These are phyloP conservation scores for Passerina amoena DNA, from an alignment of 2,113 vertebrate genomes.

Conservation along the genomic window DNA sequence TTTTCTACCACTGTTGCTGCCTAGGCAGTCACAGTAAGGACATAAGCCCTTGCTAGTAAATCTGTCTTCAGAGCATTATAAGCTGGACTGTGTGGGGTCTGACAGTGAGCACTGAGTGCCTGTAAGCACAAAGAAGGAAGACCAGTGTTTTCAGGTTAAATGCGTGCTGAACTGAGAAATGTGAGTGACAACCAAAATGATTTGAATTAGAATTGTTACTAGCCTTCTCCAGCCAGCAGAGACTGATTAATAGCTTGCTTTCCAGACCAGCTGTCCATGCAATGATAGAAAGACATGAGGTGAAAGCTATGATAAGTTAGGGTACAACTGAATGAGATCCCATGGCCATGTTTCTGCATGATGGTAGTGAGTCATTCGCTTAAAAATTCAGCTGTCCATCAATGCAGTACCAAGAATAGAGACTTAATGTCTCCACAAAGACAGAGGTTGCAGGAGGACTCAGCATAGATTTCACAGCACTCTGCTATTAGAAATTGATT, in stretches of 20 bases:
- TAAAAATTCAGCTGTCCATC: slow-evolving; percentile 55
- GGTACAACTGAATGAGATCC: slow-evolving; percentile 32
- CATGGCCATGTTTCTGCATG: slow-evolving; percentile 30
- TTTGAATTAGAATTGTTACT: slow-evolving; percentile 49
- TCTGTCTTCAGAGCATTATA: background rate
- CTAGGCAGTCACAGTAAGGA: background rate
- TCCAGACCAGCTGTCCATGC: slow-evolving; percentile 31
- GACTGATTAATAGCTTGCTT: slow-evolving; percentile 59
- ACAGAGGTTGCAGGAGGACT: background rate
- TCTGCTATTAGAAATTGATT: background rate
- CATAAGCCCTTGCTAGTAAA: background rate
- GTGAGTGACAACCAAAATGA: slow-evolving; percentile 5
- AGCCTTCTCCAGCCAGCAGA: slow-evolving; percentile 2
- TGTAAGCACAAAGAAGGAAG: background rate
- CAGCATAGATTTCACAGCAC: background rate
- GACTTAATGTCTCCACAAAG: background rate
- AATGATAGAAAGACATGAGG: background rate
- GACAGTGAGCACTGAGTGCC: background rate
- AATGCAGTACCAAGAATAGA: background rate
- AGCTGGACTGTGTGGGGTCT: background rate
- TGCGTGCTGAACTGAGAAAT: slow-evolving; percentile 10
- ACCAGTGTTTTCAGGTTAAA: background rate
- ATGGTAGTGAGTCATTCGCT: slow-evolving; percentile 51
- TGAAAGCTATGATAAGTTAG: slow-evolving; percentile 44
- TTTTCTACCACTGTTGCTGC: background rate